Base-by-base conservation (phyloP, 2,113 vertebrate genomes). In the Tragulus kanchil region DNA sequence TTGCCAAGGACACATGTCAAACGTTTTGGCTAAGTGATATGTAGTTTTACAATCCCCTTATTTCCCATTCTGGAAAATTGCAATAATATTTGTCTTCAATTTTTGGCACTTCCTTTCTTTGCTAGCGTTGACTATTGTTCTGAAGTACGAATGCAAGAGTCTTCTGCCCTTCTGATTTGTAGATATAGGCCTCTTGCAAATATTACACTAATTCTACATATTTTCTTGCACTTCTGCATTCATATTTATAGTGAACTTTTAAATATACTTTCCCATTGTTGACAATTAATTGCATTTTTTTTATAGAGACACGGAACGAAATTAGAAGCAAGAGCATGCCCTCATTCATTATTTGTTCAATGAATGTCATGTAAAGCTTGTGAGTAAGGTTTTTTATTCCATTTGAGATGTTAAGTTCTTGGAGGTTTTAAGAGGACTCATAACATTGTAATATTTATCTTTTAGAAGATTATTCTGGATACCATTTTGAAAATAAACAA, bases 31-130 rank as follows among this genome's bases (percentile, higher is more conserved):
- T 89, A 93, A 88, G 50, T 62, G 58, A 64, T 78, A 79, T 0
- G 0, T 77, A 77, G 45, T 93, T 93, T 93, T 67, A 75, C 31
- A 93, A 91, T 88, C 14, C 28, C 17, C 1, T 73, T 59, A 62
- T 16, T 90, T 95, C 71, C 12, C 84, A 89, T 89, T 96, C 90
- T 59, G 13, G 78, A 77, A 92, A 95, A 82, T 26, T 89, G 54
- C 25, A 89, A 88, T 81, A 69, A 93, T 91, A 64, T 93, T 95
- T 92, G 45, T 75, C 77, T 87, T 93, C 56, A 77, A 82, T 94
- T 85, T 78, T 85, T 82, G 83, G 58, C 25, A 36, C 1, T 13
- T 65, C 10, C 67, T 14, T 48, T 64, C 12, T 73, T 17, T 14
- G 21, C 23, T 52, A 3, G 95, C 52, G 11, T 6, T 93, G 19